These are phyloP conservation scores for Pollenia labialis DNA, from an alignment of 2,888 invertebrate species.

Conservation along the genomic window DNA sequence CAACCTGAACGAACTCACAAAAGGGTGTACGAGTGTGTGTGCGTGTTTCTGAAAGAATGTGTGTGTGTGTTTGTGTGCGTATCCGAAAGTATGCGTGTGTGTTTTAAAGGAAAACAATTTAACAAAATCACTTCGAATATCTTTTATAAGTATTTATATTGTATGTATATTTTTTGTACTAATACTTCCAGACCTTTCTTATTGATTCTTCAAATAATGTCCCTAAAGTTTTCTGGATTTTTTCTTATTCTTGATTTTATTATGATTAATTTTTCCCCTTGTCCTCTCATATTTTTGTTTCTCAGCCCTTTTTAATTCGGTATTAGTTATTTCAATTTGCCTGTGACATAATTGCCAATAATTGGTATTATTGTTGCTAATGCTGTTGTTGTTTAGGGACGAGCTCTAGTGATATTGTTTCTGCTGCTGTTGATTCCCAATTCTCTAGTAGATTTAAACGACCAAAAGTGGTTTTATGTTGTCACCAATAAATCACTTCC, in stretches of 20 bases:
- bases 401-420: not conserved
- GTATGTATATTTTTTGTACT: not conserved
- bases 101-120: slow-evolving; percentile 22
- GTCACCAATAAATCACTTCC: slow-evolving; percentile 68
- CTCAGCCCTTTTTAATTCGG: not conserved
- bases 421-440: slow-evolving; percentile 53
- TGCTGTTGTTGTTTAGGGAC: not conserved
- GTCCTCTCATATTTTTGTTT: not conserved
- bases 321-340: not conserved
- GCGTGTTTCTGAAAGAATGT: not conserved
- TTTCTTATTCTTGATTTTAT: not conserved
- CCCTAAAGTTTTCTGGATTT: slow-evolving; percentile 27
- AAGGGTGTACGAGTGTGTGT: not conserved
- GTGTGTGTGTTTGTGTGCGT: not conserved
- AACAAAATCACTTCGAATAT: slow-evolving; percentile 54
- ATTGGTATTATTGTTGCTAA: slow-evolving; percentile 48
- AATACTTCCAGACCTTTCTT: not conserved
- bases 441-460: slow-evolving; percentile 57
- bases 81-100: not conserved
- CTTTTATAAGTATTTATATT: slow-evolving; percentile 1
- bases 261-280: slow-evolving; percentile 1
- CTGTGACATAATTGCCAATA: slow-evolving; percentile 54
- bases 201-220: slow-evolving; percentile 39
- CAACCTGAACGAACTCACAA: not conserved
- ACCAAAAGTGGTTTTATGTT: slow-evolving; percentile 55